Evolutionary conservation across 1,140 invertebrate genomes (phyloP), one percentile per base, ranked within the genome.

Genomic region (Trichonephila clavata): DNA sequence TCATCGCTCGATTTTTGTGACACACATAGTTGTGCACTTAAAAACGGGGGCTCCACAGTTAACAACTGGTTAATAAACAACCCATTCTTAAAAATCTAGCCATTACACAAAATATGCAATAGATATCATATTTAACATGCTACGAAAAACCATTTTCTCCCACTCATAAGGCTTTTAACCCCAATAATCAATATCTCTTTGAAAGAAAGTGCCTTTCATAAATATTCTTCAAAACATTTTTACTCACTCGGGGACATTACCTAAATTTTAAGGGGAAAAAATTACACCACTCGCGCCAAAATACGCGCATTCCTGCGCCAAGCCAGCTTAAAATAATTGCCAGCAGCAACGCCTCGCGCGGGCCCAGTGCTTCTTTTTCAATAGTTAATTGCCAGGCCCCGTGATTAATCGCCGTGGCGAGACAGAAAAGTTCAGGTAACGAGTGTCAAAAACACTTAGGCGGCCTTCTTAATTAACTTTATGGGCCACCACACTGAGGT

Each of bases 371-470:
- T 80, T 80, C 88, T 90, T 90, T 90, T 90, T 90, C 88, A 39
- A 14, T 20, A 14, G 39, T n/a, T 39, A 80, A 86, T 60, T 86
- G n/a, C 84, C 21, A 63, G 13, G 50, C 39, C 24, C 27, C 18
- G 24, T 59, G 68, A 90, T 90, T 90, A 90, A 90, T 90, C 39
- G 88, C 32, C 24, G 68, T 21, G 39, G 39, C 27, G 63, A 77
- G 71, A 77, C 71, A 27, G 27, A 18, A 39, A 80, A 71, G 32
- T 90, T 90, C 88, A 61, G 81, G 39, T 80, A 80, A 90, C 63
- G 68, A 90, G 57, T 60, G 88, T 90, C 68, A 90, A 80, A 90
- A 90, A 90, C 68, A 90, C 71, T 89, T 89, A 87, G 50, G 65
- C 65, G 39, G 71, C 65, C 50, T 90, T 80, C 88, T 57, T 60